These are phyloP conservation scores for Eubasilissa regina DNA, from an alignment of 1,140 invertebrate species.

Conservation along the genomic window DNA sequence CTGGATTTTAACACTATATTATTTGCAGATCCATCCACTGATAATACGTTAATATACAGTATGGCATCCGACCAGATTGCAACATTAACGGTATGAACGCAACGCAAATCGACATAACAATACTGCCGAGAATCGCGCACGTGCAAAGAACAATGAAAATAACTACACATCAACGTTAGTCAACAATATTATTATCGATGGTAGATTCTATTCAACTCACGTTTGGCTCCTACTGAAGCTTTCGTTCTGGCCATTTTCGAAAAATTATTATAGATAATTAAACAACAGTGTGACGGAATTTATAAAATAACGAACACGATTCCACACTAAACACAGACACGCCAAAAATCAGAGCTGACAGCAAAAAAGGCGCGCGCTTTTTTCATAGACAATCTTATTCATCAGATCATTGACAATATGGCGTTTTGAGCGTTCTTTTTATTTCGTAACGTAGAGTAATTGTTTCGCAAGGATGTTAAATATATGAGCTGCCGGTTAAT, in stretches of 20 bases:
- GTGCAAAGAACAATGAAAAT: too few species aligned
- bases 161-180: too few species aligned
- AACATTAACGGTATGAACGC: too few species aligned
- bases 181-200: too few species aligned
- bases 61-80: neutral
- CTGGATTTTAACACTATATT: too few species aligned
- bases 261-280: neutral
- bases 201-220: constrained; percentile 55
- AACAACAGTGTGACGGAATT: neutral
- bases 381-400: neutral
- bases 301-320: neutral
- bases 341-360: neutral
- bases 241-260: constrained; percentile 67
- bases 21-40: too few species aligned
- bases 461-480: neutral
- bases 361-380: constrained; percentile 19
- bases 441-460: neutral
- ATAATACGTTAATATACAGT: too few species aligned
- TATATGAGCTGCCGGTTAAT: neutral
- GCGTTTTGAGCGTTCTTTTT: neutral
- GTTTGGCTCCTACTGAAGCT: constrained; percentile 67
- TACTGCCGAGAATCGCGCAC: too few species aligned
- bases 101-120: too few species aligned
- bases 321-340: neutral
- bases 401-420: too few species aligned